Evolutionary conservation across 2,797 vertebrate species (phyloP).

Genomic region (Neosilurus hyrtlii): DNA sequence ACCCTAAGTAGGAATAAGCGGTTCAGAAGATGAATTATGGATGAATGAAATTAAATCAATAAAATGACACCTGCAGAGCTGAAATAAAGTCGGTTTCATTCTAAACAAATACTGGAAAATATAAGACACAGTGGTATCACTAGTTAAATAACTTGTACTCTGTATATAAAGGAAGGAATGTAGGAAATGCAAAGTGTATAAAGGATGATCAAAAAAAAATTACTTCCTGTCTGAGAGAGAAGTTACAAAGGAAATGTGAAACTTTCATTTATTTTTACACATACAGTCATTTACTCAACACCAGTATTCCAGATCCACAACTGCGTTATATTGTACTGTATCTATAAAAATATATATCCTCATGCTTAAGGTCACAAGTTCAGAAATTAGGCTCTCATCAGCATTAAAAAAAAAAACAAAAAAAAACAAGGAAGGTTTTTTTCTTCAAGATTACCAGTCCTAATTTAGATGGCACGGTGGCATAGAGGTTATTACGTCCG

Average conservation of each 20-base stretch:
- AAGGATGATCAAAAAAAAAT: no score
- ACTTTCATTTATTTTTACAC: not conserved
- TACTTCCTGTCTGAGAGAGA: not conserved
- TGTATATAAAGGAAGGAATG: not conserved
- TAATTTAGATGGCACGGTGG: not conserved
- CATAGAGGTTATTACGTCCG: no score
- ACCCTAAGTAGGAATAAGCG: no score
- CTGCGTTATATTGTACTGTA: no score
- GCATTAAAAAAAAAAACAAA: not conserved
- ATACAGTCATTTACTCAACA: not conserved
- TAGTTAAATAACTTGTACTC: no score
- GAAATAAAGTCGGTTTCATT: not conserved
- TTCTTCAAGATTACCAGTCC: not conserved
- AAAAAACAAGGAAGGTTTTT: not conserved
- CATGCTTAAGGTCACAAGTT: not conserved
- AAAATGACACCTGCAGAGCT: not conserved
- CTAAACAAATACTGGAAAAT: not conserved
- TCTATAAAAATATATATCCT: not conserved
- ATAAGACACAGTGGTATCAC: not conserved
- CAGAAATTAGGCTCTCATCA: not conserved
- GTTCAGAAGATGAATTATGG: no score
- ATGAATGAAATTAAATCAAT: no score
- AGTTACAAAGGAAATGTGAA: not conserved
- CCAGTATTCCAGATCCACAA: not conserved
- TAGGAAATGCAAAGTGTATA: not conserved